A percentile compares a stretch with the other conserved stretches of the same genome.
phyloP scores from a whole-genome alignment of 1,140 invertebrate genomes.

The Kradibia gibbosae region DNA sequence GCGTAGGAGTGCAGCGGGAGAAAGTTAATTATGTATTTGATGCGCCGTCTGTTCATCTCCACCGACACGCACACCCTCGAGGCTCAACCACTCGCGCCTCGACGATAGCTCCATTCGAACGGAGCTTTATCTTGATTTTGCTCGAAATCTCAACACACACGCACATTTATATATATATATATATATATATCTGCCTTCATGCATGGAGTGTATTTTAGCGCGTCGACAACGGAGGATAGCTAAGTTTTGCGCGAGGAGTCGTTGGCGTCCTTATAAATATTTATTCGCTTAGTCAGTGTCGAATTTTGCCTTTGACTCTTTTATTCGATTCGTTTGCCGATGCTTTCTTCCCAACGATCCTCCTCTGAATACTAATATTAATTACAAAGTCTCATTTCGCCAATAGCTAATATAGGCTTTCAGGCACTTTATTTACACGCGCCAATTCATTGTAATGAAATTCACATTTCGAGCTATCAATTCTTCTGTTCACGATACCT shows the following conservation, averaged over 20 bases:
- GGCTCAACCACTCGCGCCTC: not conserved
- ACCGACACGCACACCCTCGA: not conserved
- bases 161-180: not conserved
- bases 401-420: not conserved
- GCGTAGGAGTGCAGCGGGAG: constrained; percentile 4
- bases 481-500: not conserved
- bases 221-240: not conserved
- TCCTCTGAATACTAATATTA: not conserved
- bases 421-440: too few species aligned
- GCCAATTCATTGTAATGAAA: not conserved
- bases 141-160: not conserved
- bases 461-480: not conserved
- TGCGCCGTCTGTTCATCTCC: not conserved
- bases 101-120: constrained; percentile 1
- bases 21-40: constrained; percentile 25
- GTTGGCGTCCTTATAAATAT: not conserved
- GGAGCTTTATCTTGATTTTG: constrained; percentile 13
- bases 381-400: not conserved
- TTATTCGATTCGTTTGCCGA: not conserved
- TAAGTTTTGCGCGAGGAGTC: not conserved
- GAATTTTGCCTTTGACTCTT: not conserved
- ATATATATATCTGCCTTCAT: not conserved
- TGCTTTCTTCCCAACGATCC: not conserved
- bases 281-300: not conserved
- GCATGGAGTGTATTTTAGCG: not conserved